Conservation (phyloP, 1,140 invertebrate genomes). For the Megalonaias nervosa region DNA sequence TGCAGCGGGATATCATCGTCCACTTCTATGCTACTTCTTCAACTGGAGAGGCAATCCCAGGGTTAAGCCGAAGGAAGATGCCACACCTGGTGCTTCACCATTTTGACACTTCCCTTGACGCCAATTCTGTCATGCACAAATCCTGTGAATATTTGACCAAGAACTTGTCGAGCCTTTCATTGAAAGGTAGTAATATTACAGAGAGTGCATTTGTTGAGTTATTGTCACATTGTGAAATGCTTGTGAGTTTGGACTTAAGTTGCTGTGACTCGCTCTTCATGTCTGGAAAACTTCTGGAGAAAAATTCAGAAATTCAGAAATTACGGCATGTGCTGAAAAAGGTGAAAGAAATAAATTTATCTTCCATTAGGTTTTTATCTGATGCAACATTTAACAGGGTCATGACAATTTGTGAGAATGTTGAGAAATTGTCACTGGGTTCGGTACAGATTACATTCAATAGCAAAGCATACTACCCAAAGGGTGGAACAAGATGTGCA, state of each 20-base stretch:
- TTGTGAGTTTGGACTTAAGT: constrained; percentile 76
- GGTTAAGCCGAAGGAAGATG: constrained; percentile 38
- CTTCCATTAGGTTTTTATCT: constrained; percentile 80
- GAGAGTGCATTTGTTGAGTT: constrained; percentile 59
- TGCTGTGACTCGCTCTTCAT: constrained; percentile 81
- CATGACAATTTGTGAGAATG: constrained; percentile 75
- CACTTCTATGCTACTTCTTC: constrained; percentile 42
- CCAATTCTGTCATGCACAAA: constrained; percentile 46
- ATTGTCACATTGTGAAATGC: constrained; percentile 62
- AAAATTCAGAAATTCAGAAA: constrained; percentile 73
- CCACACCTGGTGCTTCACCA: constrained; percentile 58
- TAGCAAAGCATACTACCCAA: constrained; percentile 76
- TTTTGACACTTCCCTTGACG: constrained; percentile 54
- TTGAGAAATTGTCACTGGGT: constrained; percentile 77
- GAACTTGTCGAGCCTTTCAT: constrained; percentile 54
- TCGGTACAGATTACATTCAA: constrained; percentile 81
- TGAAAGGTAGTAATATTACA: constrained; percentile 62
- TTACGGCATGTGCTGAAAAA: constrained; percentile 74
- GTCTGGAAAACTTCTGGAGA: constrained; percentile 79
- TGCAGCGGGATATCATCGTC: constrained; percentile 61
- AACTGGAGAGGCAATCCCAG: constrained; percentile 17
- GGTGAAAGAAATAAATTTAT: constrained; percentile 76
- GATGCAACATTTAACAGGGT: constrained; percentile 81
- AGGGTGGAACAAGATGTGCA: constrained; percentile 70
- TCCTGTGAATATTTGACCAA: constrained; percentile 54